Conservation (phyloP, 23 tunicate genomes). For the Corella eumyota region DNA sequence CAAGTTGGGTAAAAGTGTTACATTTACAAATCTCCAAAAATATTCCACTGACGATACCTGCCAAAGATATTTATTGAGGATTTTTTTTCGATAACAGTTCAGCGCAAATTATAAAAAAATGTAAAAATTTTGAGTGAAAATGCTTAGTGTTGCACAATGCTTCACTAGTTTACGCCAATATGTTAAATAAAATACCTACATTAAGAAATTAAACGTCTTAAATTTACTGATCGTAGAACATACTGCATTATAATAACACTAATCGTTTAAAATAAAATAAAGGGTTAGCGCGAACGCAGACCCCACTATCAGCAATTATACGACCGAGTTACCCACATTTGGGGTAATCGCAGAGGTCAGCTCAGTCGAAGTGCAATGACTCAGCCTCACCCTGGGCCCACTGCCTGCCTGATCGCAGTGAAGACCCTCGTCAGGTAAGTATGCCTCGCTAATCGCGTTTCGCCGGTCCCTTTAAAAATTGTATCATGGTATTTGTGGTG, state of each 20-base stretch:
- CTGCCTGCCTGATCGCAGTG: no score
- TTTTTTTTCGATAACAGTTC: neutral
- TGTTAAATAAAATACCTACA: neutral
- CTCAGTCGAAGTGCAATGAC: no score
- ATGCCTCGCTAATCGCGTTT: no score
- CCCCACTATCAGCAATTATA: no score
- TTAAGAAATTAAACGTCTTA: neutral
- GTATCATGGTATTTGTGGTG: no score
- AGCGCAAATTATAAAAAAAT: neutral
- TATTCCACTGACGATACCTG: constrained; percentile 73
- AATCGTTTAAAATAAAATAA: no score
- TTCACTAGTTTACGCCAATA: neutral
- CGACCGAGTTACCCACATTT: no score
- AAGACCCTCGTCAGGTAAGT: no score
- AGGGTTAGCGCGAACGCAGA: no score
- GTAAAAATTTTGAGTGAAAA: neutral
- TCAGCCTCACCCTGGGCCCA: no score
- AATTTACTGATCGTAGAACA: neutral
- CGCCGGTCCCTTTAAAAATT: no score
- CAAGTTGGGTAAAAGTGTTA: constrained; percentile 57
- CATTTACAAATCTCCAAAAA: constrained; percentile 76
- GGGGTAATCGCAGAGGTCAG: no score
- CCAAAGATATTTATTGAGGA: neutral
- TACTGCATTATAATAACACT: neutral
- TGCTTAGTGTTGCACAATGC: neutral